Percentiles rank a stretch among this genome's conserved stretches.
Conservation (phyloP, 1,140 invertebrate species). For the Formica selysi region DNA sequence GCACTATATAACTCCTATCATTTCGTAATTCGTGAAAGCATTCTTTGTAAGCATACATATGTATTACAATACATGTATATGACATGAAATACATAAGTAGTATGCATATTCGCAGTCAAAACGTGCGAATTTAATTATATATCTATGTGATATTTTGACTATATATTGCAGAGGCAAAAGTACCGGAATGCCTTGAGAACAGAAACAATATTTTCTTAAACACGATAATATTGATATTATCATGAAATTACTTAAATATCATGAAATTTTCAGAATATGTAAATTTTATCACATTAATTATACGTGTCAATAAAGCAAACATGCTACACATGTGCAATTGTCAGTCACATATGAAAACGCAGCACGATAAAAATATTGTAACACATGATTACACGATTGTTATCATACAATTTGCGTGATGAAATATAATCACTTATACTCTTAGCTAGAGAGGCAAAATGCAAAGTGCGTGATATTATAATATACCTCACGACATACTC, state of each 20-base stretch:
- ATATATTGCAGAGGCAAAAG: background rate
- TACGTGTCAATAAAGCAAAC: background rate
- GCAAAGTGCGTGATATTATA: background rate
- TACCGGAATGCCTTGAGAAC: background rate
- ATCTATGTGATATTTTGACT: background rate
- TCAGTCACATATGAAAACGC: background rate
- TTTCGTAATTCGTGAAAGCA: conserved; percentile 44
- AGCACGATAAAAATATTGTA: conserved; percentile 16
- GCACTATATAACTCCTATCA: background rate
- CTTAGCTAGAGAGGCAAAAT: background rate
- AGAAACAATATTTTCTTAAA: background rate
- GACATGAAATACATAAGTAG: background rate
- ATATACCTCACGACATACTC: background rate
- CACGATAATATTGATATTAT: background rate
- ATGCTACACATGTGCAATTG: background rate
- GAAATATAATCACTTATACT: background rate
- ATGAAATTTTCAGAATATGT: background rate
- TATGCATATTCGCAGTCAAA: background rate
- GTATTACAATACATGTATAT: too few relatives aligned
- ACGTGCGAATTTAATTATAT: background rate
- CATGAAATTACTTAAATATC: background rate
- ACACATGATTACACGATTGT: background rate
- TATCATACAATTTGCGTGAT: background rate
- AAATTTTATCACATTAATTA: background rate
- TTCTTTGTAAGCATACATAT: conserved; percentile 28